Evolutionary conservation across 2,113 vertebrate genomes (phyloP).

Genomic region (Jacana jacana): DNA sequence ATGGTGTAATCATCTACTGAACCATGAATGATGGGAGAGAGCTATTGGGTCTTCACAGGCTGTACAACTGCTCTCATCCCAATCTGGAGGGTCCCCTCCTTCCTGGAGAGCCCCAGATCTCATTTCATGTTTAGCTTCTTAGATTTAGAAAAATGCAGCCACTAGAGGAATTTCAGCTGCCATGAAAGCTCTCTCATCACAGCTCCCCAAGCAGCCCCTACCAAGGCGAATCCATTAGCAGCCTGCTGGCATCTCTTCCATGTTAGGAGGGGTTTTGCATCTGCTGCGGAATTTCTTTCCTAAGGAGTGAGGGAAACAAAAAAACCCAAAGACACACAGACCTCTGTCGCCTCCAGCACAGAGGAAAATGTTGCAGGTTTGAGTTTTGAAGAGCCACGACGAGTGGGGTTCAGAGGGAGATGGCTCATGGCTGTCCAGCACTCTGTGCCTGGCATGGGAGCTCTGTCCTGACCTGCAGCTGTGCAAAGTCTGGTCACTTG

Average conservation of each 20-base stretch:
- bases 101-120: neutral
- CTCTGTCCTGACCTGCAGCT: neutral
- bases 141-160: neutral
- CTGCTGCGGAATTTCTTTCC: neutral
- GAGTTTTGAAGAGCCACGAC: neutral
- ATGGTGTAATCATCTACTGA: neutral
- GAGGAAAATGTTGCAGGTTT: neutral
- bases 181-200: slow-evolving; percentile 24
- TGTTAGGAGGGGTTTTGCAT: neutral
- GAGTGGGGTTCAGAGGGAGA: neutral
- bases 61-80: neutral
- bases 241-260: neutral
- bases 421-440: neutral
- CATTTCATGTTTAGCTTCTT: slow-evolving; percentile 18
- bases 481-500: neutral
- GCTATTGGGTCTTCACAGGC: neutral
- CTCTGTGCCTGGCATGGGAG: neutral
- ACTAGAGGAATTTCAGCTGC: slow-evolving; percentile 45
- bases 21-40: neutral
- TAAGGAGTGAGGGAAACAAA: neutral
- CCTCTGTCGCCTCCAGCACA: fast-evolving
- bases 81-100: neutral
- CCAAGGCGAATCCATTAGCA: slow-evolving; percentile 42
- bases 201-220: neutral
- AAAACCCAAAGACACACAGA: neutral